A percentile compares a stretch with the other conserved stretches of the same genome.
phyloP scores from a whole-genome alignment of 2,113 vertebrate genomes.

The Ochotona curzoniae region DNA sequence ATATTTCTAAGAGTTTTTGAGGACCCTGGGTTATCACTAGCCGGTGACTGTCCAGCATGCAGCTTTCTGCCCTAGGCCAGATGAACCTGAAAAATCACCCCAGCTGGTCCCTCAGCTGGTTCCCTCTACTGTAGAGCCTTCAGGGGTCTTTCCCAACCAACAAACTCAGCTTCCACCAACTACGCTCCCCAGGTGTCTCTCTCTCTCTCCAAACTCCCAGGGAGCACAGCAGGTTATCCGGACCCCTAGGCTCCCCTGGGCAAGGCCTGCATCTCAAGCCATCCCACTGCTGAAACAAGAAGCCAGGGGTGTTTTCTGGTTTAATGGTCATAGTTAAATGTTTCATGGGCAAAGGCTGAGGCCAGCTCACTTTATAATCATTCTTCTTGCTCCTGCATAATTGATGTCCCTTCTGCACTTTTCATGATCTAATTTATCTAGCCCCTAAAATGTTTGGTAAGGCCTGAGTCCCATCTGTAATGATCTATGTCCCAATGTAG shows the following conservation, averaged over 20 bases:
- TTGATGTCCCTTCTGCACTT: conserved; percentile 86
- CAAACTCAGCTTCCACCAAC: background rate
- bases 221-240: background rate
- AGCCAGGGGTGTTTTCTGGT: conserved; percentile 77
- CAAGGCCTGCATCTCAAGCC: conserved; percentile 41
- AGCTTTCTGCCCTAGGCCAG: background rate
- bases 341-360: conserved; percentile 83
- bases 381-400: conserved; percentile 86
- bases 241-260: conserved; percentile 46
- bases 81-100: background rate
- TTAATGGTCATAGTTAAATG: conserved; percentile 82
- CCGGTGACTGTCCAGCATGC: accelerated
- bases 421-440: conserved; percentile 89
- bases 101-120: background rate
- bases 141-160: background rate
- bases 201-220: background rate
- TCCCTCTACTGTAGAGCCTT: background rate
- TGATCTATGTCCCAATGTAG: conserved; percentile 84
- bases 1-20: accelerated
- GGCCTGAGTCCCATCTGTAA: conserved; percentile 85
- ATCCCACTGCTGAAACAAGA: conserved; percentile 67
- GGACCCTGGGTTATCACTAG: background rate
- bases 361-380: conserved; percentile 86
- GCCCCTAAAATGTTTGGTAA: conserved; percentile 87
- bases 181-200: background rate